Conservation (phyloP, 2,113 vertebrate genomes). For the Fukomys damarensis region DNA sequence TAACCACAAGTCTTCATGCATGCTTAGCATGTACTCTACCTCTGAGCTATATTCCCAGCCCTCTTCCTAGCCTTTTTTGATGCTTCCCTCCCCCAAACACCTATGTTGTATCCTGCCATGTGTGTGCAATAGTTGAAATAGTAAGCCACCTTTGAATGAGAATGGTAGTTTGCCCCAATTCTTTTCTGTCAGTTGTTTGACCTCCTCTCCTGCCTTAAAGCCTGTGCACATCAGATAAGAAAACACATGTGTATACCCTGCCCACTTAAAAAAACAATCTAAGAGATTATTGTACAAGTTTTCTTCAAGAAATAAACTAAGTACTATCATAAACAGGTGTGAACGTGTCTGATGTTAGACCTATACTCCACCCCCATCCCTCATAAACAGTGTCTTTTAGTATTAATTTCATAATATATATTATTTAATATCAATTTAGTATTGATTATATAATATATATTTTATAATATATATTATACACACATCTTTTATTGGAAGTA, state of each 20-base stretch:
- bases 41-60: neutral
- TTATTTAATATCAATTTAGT: too few species aligned
- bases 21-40: neutral
- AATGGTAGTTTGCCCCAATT: conserved; percentile 19
- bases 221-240: neutral
- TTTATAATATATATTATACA: too few species aligned
- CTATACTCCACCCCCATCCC: neutral
- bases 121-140: conserved; percentile 4
- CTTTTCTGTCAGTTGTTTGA: conserved; percentile 10
- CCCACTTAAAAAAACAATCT: conserved; percentile 17
- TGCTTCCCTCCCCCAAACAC: neutral
- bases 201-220: neutral
- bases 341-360: neutral
- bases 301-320: conserved; percentile 32
- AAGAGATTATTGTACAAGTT: neutral
- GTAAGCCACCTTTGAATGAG: conserved; percentile 37
- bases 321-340: conserved; percentile 23
- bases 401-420: conserved; percentile 14
- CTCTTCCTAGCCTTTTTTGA: conserved; percentile 21
- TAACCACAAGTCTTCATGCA: neutral
- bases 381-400: neutral
- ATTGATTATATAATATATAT: conserved; percentile 13
- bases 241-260: neutral
- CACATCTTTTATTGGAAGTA: neutral
- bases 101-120: neutral